Evolutionary conservation across 1,140 invertebrate species (phyloP).

Genomic region (Drosophila funebris): DNA sequence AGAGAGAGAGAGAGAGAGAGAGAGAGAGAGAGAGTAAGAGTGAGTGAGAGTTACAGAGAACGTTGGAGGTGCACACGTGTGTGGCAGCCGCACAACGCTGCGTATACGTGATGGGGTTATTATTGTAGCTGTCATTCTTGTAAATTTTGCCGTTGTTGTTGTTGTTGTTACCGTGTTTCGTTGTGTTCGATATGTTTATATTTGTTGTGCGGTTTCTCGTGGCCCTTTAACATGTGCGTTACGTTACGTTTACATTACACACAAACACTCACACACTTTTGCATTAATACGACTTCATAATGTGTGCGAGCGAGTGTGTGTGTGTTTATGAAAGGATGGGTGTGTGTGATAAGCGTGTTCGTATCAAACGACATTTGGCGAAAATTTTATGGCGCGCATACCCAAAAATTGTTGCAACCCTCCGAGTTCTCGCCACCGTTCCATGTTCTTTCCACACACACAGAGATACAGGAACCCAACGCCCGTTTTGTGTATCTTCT

Average conservation of each 20-base stretch:
- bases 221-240: conserved; percentile 62
- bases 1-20: background rate
- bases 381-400: conserved; percentile 75
- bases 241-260: conserved; percentile 59
- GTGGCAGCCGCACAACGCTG: conserved; percentile 68
- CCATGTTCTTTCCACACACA: background rate
- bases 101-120: conserved; percentile 82
- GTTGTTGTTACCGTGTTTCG: conserved; percentile 44
- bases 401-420: conserved; percentile 69
- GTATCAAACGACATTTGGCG: conserved; percentile 79
- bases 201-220: conserved; percentile 75
- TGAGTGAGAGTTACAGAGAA: background rate
- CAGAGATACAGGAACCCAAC: background rate
- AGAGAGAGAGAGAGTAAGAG: background rate
- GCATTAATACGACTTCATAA: conserved; percentile 76
- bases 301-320: conserved; percentile 55
- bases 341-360: conserved; percentile 76
- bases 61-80: conserved; percentile 53
- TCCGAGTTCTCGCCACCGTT: conserved; percentile 13
- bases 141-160: conserved; percentile 20
- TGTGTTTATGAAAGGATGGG: conserved; percentile 21
- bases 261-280: conserved; percentile 33
- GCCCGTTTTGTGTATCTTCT: conserved; percentile 65
- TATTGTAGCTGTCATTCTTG: conserved; percentile 67
- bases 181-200: conserved; percentile 82